These are phyloP conservation scores for Hyperoodon ampullatus DNA, from an alignment of 2,113 vertebrate genomes.

Conservation along the genomic window DNA sequence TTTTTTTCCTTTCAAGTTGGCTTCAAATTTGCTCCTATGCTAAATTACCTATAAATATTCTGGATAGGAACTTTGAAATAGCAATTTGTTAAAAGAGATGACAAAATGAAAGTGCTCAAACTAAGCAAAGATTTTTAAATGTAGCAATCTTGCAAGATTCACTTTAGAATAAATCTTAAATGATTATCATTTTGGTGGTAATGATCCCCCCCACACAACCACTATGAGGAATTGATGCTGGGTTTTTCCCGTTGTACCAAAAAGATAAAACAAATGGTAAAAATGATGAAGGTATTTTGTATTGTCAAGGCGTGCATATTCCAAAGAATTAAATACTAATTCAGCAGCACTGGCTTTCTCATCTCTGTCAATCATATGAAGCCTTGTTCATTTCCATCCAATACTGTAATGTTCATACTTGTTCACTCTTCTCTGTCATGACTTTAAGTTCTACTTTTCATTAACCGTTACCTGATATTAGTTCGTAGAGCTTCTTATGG, in stretches of 20 bases:
- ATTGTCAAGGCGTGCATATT: slow-evolving; percentile 77
- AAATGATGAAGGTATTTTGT: slow-evolving; percentile 76
- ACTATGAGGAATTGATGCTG: slow-evolving; percentile 68
- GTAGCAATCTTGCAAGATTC: slow-evolving; percentile 57
- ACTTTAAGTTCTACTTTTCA: slow-evolving; percentile 84
- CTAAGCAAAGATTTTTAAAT: slow-evolving; percentile 58
- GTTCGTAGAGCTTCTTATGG: slow-evolving; percentile 91
- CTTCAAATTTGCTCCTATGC: slow-evolving; percentile 75
- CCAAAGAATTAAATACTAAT: slow-evolving; percentile 71
- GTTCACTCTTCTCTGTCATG: slow-evolving; percentile 84
- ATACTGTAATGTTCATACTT: slow-evolving; percentile 85
- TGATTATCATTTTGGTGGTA: slow-evolving; percentile 53
- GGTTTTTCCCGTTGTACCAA: slow-evolving; percentile 74
- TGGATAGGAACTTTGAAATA: slow-evolving; percentile 67
- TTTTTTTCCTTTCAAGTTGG: slow-evolving; percentile 70
- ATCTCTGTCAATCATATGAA: slow-evolving; percentile 70
- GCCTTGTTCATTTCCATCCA: slow-evolving; percentile 67
- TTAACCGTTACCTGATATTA: slow-evolving; percentile 85
- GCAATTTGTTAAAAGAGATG: slow-evolving; percentile 45
- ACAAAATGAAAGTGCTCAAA: slow-evolving; percentile 61
- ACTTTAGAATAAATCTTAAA: slow-evolving; percentile 54
- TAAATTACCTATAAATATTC: slow-evolving; percentile 76
- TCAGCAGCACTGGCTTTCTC: slow-evolving; percentile 66
- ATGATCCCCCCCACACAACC: slow-evolving; percentile 44
- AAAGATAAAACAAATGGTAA: slow-evolving; percentile 73